Conservation (phyloP, 2,797 vertebrate species). For the Petrocephalus schoutedeni region DNA sequence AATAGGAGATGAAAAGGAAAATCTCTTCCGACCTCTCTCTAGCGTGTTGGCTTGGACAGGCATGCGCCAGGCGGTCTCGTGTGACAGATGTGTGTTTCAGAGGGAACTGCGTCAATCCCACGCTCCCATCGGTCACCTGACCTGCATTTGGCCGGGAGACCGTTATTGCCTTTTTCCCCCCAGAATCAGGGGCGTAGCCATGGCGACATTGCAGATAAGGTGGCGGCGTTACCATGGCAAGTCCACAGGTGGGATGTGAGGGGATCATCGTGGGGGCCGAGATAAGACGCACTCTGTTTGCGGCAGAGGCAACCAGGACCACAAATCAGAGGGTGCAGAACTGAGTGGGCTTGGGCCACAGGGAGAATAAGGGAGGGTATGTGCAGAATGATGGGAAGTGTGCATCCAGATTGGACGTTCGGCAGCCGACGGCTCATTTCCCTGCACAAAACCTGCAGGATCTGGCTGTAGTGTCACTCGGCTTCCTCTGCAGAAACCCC, state of each 20-base stretch:
- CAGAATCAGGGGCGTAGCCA: constrained; percentile 10
- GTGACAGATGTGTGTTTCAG: background rate
- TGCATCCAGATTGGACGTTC: background rate
- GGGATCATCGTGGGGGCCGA: background rate
- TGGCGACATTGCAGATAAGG: background rate
- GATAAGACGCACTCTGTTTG: background rate
- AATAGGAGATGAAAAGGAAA: background rate
- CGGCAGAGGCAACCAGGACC: background rate
- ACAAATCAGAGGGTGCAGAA: background rate
- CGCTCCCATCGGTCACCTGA: background rate
- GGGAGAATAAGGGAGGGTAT: background rate
- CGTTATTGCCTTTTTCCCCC: background rate
- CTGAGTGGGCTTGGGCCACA: background rate
- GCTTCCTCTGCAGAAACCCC: background rate
- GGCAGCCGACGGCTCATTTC: background rate
- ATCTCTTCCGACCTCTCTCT: background rate
- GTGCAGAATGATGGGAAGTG: background rate
- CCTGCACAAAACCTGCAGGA: background rate
- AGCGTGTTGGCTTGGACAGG: background rate
- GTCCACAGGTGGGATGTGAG: background rate
- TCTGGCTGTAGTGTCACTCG: background rate
- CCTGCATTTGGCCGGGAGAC: background rate
- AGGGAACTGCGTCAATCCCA: background rate
- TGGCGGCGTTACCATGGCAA: constrained; percentile 8
- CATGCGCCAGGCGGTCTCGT: background rate